Base-by-base conservation (phyloP, 2,113 vertebrate genomes). In the Chitala chitala region DNA sequence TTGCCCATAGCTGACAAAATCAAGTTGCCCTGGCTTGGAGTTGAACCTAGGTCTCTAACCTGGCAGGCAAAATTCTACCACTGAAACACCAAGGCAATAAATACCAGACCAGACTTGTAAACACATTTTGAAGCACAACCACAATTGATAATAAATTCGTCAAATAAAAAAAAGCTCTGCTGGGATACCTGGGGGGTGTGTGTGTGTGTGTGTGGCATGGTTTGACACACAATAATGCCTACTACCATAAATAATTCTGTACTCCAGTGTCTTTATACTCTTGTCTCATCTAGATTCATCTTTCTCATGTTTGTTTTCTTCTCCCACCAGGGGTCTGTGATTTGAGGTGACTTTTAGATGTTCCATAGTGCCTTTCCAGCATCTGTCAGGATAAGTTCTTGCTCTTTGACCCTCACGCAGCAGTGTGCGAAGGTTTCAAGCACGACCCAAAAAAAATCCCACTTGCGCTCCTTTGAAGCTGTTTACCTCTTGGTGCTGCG, bases 311-410 rank as follows among this genome's bases (percentile, higher is more conserved):
- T 20, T 31, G 42, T 33, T 36, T 36, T 70, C 17, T 48, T 20
- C 68, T 53, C 48, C 8, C 6, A 33, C 26, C 68, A 31, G 68
- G 50, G 29, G 15, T 70, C 48, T 33, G 20, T 33, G 17, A 36
- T 54, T 53, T 22, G 48, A 54, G 68, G 31, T 70, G 48, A 54
- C 68, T 70, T 31, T 63, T 66, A 69, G 10, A 22, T 44, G 31
- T 31, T 12, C 2, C 6, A n/a, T n/a, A n/a, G n/a, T 4, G 12
- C 38, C 38, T 33, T 9, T 17, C 10, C 4, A 6, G 36, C 24
- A n/a, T 7, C n/a, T 66, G 64, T 66, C 36, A 66, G 36, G 24
- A 66, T 38, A 17, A 22, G 24, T 24, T 66, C 24, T 20, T 66
- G 64, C 36, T 38, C 33, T 46, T 26, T 10, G 40, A 66, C 40